phyloP scores from a whole-genome alignment of 2,113 vertebrate genomes.

The Lycaon pictus region DNA sequence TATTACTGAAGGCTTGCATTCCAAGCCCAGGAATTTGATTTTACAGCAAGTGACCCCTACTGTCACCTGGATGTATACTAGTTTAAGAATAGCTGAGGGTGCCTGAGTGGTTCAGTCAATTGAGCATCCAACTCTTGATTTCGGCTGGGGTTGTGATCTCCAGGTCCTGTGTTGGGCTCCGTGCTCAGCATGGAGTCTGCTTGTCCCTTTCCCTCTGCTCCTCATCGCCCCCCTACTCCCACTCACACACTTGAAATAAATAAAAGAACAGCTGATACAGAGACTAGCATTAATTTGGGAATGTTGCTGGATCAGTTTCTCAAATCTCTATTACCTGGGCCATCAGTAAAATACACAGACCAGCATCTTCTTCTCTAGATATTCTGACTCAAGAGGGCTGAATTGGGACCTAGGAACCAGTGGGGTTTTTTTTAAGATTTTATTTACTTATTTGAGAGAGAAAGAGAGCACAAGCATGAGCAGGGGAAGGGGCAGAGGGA shows the following conservation, averaged over 20 bases:
- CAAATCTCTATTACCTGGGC: background rate
- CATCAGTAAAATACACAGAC: background rate
- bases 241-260: background rate
- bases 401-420: background rate
- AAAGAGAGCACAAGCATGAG: too few relatives aligned
- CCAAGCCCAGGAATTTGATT: slow-evolving; percentile 8
- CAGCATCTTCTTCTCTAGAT: background rate
- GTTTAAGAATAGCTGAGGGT: slow-evolving; percentile 15
- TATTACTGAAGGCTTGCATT: slow-evolving; percentile 27
- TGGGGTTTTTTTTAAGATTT: background rate
- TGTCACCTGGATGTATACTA: background rate
- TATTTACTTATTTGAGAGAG: background rate
- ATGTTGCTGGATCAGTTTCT: background rate
- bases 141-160: background rate
- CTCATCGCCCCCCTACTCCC: too few relatives aligned
- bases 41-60: background rate
- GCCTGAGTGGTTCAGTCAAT: background rate
- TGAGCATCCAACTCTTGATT: background rate
- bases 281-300: slow-evolving; percentile 5
- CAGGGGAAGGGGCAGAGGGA: too few relatives aligned
- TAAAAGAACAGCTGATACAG: background rate
- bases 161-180: background rate
- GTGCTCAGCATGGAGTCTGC: background rate
- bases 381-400: slow-evolving; percentile 28
- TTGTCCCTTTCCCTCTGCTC: background rate